These are phyloP conservation scores for Laticauda colubrina DNA, from an alignment of 2,113 vertebrate species.

Conservation along the genomic window DNA sequence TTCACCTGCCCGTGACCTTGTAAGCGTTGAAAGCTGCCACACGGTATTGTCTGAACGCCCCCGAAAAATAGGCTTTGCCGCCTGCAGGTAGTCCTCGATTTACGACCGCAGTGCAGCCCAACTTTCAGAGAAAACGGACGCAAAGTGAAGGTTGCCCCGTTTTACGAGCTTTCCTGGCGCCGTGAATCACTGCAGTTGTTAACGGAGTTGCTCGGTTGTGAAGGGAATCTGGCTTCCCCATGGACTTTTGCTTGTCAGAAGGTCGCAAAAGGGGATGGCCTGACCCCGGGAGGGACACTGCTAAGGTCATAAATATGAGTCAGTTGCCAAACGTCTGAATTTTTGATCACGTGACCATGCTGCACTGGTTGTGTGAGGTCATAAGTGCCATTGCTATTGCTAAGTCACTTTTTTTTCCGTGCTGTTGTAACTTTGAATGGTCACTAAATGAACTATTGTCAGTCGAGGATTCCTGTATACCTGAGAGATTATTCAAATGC, in stretches of 20 bases:
- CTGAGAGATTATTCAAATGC: not conserved
- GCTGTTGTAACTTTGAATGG: not conserved
- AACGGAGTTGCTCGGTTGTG: not conserved
- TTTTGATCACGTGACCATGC: not conserved
- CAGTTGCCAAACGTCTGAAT: not conserved
- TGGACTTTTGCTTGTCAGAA: not conserved
- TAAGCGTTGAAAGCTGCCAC: not conserved
- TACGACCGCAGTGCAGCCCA: not conserved
- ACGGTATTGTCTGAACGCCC: too few species aligned
- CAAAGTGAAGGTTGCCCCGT: not conserved
- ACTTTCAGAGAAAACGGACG: not conserved
- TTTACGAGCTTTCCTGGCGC: not conserved
- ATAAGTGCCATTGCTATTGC: too few species aligned
- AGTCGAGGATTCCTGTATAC: not conserved
- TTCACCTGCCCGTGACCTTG: not conserved
- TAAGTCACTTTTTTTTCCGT: not conserved
- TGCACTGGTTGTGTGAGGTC: not conserved
- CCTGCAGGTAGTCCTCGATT: not conserved
- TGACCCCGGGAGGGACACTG: not conserved
- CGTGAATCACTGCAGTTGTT: not conserved
- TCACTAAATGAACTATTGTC: not conserved
- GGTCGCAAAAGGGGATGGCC: not conserved
- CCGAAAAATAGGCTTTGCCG: not conserved
- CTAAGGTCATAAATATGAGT: not conserved
- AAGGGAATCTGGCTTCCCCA: not conserved